These are phyloP conservation scores for Spilarctia lutea DNA, from an alignment of 2,888 invertebrate genomes.

Conservation along the genomic window DNA sequence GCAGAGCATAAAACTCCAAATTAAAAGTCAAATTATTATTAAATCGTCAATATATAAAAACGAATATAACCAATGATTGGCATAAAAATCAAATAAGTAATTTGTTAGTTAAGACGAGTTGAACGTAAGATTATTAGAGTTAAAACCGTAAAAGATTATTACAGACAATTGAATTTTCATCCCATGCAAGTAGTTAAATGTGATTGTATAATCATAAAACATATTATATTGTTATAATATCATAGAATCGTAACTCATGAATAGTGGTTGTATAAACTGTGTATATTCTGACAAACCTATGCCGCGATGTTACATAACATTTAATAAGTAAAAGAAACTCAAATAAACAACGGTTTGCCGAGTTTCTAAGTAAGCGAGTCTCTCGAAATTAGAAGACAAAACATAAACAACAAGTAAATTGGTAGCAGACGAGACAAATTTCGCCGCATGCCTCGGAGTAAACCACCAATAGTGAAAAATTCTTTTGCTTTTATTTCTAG, in stretches of 20 bases:
- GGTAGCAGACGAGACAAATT: constrained; percentile 74
- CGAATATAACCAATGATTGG: neutral
- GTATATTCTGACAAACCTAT: neutral
- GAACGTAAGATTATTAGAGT: neutral
- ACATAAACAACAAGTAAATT: constrained; percentile 51
- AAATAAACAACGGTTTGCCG: constrained; percentile 39
- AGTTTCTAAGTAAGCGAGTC: constrained; percentile 47
- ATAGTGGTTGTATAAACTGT: neutral
- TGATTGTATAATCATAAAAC: neutral
- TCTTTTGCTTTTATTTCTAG: constrained; percentile 83
- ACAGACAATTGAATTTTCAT: neutral
- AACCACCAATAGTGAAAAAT: constrained; percentile 82
- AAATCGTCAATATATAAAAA: neutral
- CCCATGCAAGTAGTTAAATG: neutral
- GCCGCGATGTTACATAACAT: constrained; percentile 22
- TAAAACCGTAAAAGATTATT: neutral
- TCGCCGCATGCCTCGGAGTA: constrained; percentile 78
- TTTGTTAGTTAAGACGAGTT: too few species aligned
- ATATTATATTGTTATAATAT: neutral
- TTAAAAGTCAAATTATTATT: neutral
- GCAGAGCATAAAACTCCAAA: neutral
- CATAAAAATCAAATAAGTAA: too few species aligned
- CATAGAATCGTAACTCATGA: neutral
- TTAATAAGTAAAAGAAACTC: constrained; percentile 45
- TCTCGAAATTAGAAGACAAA: constrained; percentile 52